Conservation (phyloP, 2,113 vertebrate genomes). For the Daboia siamensis region DNA sequence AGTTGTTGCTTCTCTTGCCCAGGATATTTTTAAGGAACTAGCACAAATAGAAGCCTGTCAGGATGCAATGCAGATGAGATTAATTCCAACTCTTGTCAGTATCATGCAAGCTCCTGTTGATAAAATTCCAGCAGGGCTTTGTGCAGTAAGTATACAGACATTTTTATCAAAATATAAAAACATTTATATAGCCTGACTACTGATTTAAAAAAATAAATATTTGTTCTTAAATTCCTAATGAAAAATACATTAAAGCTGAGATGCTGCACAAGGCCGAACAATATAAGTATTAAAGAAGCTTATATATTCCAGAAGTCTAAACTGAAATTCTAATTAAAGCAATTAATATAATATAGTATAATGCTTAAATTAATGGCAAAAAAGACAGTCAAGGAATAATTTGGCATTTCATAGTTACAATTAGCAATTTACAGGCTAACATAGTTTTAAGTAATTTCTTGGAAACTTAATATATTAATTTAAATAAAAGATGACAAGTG, state of each 20-base stretch:
- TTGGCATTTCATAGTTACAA: background rate
- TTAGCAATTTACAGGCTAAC: background rate
- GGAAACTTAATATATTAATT: background rate
- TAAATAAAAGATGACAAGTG: background rate
- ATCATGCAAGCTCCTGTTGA: constrained; percentile 97
- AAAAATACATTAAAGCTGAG: background rate
- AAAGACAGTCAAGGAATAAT: background rate
- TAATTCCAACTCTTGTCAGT: constrained; percentile 96
- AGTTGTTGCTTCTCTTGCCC: constrained; percentile 93
- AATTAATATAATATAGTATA: background rate
- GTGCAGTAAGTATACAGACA: constrained; percentile 80
- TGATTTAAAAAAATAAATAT: constrained; percentile 11
- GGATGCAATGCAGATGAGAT: constrained; percentile 94
- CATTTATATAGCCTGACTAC: background rate
- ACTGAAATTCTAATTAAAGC: background rate
- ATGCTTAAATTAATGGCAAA: background rate
- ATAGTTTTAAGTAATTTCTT: background rate
- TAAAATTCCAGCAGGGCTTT: constrained; percentile 95
- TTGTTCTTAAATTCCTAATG: background rate
- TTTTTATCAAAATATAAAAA: background rate
- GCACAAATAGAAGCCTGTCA: constrained; percentile 96
- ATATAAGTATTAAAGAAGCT: background rate
- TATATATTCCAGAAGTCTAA: background rate
- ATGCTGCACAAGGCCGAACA: background rate
- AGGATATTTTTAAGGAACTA: constrained; percentile 98